These are phyloP conservation scores for Spatula clypeata DNA, from an alignment of 2,797 vertebrate species.

Conservation along the genomic window DNA sequence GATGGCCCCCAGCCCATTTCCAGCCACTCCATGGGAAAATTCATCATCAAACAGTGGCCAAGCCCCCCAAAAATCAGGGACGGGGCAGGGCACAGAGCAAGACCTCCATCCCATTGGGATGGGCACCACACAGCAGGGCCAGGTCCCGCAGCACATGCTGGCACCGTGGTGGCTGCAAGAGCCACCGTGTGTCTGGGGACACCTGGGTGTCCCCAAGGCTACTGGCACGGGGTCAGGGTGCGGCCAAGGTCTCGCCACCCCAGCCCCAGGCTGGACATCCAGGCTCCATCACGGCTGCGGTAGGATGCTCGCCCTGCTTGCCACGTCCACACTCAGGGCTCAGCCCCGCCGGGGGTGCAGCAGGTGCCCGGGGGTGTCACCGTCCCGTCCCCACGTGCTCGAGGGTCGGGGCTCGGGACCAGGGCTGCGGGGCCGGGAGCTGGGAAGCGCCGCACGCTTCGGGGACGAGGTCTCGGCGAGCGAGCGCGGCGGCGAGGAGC, in stretches of 20 bases:
- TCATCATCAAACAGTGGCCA: background rate
- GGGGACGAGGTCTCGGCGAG: background rate
- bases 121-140: fast-evolving
- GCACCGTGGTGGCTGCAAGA: fast-evolving
- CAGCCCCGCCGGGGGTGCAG: fast-evolving
- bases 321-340: background rate
- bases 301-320: too few species aligned
- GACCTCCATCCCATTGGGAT: fast-evolving
- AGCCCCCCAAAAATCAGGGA: background rate
- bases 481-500: background rate
- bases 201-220: fast-evolving
- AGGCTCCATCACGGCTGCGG: background rate
- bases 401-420: fast-evolving
- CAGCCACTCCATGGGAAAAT: fast-evolving
- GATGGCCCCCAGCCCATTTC: fast-evolving
- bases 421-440: background rate
- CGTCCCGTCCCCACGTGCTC: fast-evolving
- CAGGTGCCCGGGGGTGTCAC: background rate
- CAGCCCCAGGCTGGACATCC: background rate
- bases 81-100: fast-evolving
- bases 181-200: fast-evolving
- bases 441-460: background rate
- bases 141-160: background rate
- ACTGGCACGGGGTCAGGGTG: fast-evolving
- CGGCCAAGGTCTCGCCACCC: background rate